Conservation (phyloP, 2,888 invertebrate species). For the Drosophila macrospina region DNA sequence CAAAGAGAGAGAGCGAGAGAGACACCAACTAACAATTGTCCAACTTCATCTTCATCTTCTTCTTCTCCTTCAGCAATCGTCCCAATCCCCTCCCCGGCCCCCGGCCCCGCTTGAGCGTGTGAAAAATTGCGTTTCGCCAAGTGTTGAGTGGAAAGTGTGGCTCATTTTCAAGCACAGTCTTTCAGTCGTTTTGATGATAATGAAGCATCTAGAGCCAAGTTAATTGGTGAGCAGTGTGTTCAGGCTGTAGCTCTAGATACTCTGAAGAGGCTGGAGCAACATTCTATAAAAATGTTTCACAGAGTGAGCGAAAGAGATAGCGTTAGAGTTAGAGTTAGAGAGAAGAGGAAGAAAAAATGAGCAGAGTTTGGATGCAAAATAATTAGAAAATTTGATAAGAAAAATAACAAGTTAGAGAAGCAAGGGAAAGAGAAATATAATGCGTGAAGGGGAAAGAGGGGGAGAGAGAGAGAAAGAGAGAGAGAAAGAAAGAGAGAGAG, state of each 20-base stretch:
- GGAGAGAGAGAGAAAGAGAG: too few species aligned
- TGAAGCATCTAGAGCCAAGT: constrained; percentile 18
- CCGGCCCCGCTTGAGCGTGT: constrained; percentile 38
- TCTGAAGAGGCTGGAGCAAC: not conserved
- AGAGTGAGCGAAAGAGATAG: not conserved
- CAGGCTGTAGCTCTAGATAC: not conserved
- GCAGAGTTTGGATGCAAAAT: not conserved
- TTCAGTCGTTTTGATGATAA: constrained; percentile 18
- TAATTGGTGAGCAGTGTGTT: constrained; percentile 10
- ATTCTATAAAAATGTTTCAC: not conserved
- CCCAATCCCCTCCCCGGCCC: not conserved
- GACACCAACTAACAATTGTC: constrained; percentile 16
- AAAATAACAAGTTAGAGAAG: too few species aligned
- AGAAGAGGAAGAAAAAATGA: too few species aligned
- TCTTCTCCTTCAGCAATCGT: not conserved
- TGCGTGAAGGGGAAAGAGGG: too few species aligned
- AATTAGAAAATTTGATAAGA: too few species aligned
- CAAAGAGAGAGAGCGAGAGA: too few species aligned
- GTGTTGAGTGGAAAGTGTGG: constrained; percentile 44
- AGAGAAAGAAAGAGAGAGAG: too few species aligned
- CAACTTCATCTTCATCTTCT: not conserved
- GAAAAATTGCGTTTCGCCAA: constrained; percentile 42
- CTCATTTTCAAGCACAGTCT: constrained; percentile 18
- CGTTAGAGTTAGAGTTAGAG: not conserved
- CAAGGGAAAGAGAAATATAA: too few species aligned